Conservation (phyloP, 2,113 vertebrate species). For the Datnioides undecimradiatus region DNA sequence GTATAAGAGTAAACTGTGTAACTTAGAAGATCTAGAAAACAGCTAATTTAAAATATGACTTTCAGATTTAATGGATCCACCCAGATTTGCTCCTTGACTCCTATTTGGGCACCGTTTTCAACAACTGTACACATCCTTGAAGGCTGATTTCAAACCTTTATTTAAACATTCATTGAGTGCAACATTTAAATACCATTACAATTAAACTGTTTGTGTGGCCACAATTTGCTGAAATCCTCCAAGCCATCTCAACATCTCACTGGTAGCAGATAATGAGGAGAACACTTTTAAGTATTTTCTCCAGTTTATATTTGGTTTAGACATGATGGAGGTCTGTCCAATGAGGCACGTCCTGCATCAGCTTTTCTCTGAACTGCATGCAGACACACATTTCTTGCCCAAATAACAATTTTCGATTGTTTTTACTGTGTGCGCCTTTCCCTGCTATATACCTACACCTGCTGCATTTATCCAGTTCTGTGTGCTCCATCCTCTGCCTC, state of each 20-base stretch:
- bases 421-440: background rate
- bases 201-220: background rate
- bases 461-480: background rate
- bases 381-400: background rate
- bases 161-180: background rate
- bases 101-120: background rate
- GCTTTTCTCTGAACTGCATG: background rate
- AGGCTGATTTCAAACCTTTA: background rate
- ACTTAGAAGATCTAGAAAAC: too few relatives aligned
- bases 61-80: background rate
- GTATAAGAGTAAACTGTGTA: background rate
- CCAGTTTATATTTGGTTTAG: background rate
- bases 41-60: background rate
- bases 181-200: background rate
- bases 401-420: background rate
- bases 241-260: background rate
- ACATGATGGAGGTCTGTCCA: background rate
- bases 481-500: background rate
- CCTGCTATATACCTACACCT: background rate
- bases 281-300: background rate
- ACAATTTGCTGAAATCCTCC: background rate
- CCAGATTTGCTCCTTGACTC: background rate
- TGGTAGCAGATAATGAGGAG: background rate
- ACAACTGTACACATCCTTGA: too few relatives aligned
- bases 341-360: background rate